Conservation (phyloP, 2,797 vertebrate species). For the Myotis vivesi region DNA sequence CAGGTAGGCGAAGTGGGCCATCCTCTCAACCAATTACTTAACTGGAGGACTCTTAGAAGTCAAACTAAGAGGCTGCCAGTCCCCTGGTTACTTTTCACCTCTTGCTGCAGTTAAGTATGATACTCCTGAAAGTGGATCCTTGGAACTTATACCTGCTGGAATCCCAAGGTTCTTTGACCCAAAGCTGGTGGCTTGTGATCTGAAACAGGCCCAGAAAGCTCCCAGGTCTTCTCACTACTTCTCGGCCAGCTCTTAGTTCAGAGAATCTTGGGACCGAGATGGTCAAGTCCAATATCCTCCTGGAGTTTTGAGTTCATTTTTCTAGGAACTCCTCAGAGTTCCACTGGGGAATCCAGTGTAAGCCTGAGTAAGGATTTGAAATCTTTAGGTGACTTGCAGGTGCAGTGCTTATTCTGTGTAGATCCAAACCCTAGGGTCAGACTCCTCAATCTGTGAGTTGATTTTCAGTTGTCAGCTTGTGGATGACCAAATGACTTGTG, state of each 20-base stretch:
- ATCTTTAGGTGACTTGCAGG: background rate
- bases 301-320: background rate
- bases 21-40: background rate
- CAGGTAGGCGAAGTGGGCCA: background rate
- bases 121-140: background rate
- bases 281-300: background rate
- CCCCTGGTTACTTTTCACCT: background rate
- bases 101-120: background rate
- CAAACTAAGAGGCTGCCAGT: background rate
- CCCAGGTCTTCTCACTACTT: background rate
- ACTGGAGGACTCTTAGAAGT: background rate
- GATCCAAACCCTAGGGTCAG: background rate
- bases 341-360: background rate
- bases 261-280: background rate
- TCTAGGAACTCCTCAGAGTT: background rate
- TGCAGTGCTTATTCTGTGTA: background rate
- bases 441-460: background rate
- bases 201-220: background rate
- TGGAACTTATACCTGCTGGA: background rate
- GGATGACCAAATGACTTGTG: background rate
- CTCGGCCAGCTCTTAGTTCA: background rate
- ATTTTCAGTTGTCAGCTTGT: conserved; percentile 9
- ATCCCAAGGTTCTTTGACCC: background rate
- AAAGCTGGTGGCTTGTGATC: background rate
- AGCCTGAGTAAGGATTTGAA: background rate